Percentiles rank a stretch among this genome's conserved stretches.
These are phyloP conservation scores for Narcine bancroftii DNA, from an alignment of 2,113 vertebrate species.

Conservation along the genomic window DNA sequence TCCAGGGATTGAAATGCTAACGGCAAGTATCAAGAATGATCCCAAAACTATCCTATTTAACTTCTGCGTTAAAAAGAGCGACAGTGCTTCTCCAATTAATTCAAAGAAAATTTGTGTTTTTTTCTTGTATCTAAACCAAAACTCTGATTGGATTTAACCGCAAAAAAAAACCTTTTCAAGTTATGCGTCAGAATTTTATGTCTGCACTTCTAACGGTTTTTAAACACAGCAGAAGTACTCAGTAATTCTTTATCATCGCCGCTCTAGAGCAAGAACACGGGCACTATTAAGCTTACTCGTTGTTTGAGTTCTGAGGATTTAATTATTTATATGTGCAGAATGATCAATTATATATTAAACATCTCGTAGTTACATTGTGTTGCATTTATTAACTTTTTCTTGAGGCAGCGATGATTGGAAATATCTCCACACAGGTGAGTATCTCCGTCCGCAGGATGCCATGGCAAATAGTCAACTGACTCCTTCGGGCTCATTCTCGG, in stretches of 20 bases:
- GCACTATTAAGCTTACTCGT: background rate
- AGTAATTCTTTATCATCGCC: background rate
- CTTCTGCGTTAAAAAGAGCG: background rate
- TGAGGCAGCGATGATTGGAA: background rate
- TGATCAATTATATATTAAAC: too few relatives aligned
- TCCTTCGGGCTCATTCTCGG: background rate
- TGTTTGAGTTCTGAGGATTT: too few relatives aligned
- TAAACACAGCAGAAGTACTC: too few relatives aligned
- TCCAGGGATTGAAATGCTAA: background rate
- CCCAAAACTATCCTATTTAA: background rate
- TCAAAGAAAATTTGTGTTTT: background rate
- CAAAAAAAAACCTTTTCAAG: background rate
- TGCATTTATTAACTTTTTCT: background rate
- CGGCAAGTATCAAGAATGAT: background rate
- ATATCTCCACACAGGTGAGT: background rate
- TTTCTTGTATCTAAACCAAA: background rate
- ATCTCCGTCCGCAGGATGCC: background rate
- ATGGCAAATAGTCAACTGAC: background rate
- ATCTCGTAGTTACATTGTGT: background rate
- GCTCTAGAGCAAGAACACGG: background rate
- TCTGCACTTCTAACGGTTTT: too few relatives aligned
- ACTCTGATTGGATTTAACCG: background rate
- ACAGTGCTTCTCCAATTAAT: background rate
- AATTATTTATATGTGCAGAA: too few relatives aligned
- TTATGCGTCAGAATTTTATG: background rate